Conservation (phyloP, 2,888 invertebrate genomes). For the Chalcosyrphus nemorum region DNA sequence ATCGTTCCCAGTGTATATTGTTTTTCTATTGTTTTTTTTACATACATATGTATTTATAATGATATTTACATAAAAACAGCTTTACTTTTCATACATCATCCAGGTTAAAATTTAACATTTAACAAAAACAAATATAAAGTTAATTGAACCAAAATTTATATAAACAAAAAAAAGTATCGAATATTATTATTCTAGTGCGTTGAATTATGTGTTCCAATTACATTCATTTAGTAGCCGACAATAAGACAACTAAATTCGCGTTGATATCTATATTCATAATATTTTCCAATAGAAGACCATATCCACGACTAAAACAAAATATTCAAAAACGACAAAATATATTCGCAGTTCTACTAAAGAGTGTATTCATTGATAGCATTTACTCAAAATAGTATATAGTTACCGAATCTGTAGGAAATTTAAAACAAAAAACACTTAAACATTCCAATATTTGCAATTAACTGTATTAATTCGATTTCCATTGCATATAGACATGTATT, state of each 20-base stretch:
- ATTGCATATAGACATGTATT: background rate
- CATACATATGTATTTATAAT: constrained; percentile 20
- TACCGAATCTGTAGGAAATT: constrained; percentile 44
- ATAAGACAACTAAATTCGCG: constrained; percentile 39
- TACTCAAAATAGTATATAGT: constrained; percentile 44
- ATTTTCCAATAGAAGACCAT: constrained; percentile 31
- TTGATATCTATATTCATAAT: constrained; percentile 1
- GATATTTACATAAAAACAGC: constrained; percentile 61
- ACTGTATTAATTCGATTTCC: background rate
- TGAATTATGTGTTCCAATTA: constrained; percentile 54
- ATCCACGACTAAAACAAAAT: constrained; percentile 18
- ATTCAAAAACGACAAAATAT: too few species aligned
- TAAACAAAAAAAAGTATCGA: constrained; percentile 26
- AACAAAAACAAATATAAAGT: too few species aligned
- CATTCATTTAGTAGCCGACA: constrained; percentile 61
- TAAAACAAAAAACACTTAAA: constrained; percentile 4
- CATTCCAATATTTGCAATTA: constrained; percentile 45
- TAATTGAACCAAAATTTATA: constrained; percentile 39
- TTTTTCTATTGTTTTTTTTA: constrained; percentile 43
- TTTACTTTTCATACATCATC: constrained; percentile 60
- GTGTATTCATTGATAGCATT: constrained; percentile 50
- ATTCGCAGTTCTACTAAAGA: constrained; percentile 22
- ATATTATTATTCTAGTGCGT: constrained; percentile 42
- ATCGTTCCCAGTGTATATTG: constrained; percentile 71
- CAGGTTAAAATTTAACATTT: constrained; percentile 2